Conservation (phyloP, 2,797 vertebrate genomes). For the Bradypus variegatus region DNA sequence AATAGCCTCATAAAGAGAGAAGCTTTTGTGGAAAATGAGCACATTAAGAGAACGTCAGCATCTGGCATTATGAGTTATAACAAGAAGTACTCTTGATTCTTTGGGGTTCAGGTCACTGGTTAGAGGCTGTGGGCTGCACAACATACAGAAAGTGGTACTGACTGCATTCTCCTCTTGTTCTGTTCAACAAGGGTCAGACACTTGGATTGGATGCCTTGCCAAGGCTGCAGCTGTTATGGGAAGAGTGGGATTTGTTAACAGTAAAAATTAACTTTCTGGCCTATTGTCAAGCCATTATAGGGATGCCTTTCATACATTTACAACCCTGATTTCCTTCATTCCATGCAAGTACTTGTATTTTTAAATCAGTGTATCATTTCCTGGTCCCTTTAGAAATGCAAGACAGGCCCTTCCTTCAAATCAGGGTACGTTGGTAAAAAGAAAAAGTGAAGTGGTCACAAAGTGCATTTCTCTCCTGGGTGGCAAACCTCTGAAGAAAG, state of each 20-base stretch:
- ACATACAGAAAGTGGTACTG: no score
- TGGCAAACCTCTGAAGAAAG: not conserved
- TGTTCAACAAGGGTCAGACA: not conserved
- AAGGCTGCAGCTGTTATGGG: no score
- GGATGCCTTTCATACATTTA: not conserved
- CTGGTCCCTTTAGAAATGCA: not conserved
- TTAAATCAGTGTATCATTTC: not conserved
- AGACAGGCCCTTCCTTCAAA: not conserved
- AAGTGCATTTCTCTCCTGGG: not conserved
- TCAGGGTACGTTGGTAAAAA: not conserved
- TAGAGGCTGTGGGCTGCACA: accelerated
- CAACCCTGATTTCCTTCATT: not conserved
- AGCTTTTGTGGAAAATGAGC: not conserved
- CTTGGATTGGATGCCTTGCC: not conserved
- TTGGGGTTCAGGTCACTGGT: not conserved
- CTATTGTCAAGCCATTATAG: not conserved
- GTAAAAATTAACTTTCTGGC: not conserved
- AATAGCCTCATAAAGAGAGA: not conserved
- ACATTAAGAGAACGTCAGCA: not conserved
- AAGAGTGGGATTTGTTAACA: not conserved
- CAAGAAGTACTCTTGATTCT: not conserved
- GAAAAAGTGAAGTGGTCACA: not conserved
- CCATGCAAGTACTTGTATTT: not conserved
- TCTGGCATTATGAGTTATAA: not conserved
- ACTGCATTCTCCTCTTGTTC: accelerated